These are phyloP conservation scores for Drepana arcuata DNA, from an alignment of 1,140 invertebrate species.

Conservation along the genomic window DNA sequence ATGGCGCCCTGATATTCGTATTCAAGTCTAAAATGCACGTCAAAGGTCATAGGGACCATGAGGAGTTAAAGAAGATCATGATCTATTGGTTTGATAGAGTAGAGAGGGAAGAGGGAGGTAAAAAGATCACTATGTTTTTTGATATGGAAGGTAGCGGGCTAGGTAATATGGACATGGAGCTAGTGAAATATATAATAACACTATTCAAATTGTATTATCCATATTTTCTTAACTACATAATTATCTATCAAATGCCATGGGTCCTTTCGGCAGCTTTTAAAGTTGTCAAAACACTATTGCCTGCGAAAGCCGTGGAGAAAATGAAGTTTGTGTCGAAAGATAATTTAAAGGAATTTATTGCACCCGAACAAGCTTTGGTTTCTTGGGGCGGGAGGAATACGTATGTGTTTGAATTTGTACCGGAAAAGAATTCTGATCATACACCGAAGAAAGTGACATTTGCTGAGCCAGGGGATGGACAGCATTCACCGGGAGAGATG, in stretches of 20 bases:
- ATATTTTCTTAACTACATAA: slow-evolving; percentile 90
- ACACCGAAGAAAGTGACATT: slow-evolving; percentile 71
- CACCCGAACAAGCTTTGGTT: slow-evolving; percentile 80
- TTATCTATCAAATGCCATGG: slow-evolving; percentile 97
- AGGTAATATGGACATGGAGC: slow-evolving; percentile 90
- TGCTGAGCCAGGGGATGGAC: slow-evolving; percentile 54
- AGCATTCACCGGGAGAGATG: slow-evolving; percentile 55
- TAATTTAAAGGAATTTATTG: slow-evolving; percentile 83
- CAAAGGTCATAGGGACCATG: slow-evolving; percentile 82
- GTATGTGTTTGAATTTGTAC: slow-evolving; percentile 81
- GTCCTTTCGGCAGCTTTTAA: slow-evolving; percentile 94
- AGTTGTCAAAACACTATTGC: slow-evolving; percentile 91
- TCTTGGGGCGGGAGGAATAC: slow-evolving; percentile 90
- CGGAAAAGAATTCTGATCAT: slow-evolving; percentile 70
- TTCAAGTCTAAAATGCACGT: slow-evolving; percentile 83
- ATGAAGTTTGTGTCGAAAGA: slow-evolving; percentile 91
- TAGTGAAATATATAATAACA: slow-evolving; percentile 87
- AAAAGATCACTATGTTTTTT: slow-evolving; percentile 88
- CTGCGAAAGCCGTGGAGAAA: slow-evolving; percentile 89
- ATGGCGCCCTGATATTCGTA: slow-evolving; percentile 83
- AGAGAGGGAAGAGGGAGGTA: slow-evolving; percentile 83
- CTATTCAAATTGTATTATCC: slow-evolving; percentile 94
- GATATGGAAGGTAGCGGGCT: slow-evolving; percentile 91
- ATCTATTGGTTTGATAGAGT: slow-evolving; percentile 92
- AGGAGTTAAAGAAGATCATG: slow-evolving; percentile 84